phyloP scores from a whole-genome alignment of 2,888 invertebrate species.

The Aphrophora alni region DNA sequence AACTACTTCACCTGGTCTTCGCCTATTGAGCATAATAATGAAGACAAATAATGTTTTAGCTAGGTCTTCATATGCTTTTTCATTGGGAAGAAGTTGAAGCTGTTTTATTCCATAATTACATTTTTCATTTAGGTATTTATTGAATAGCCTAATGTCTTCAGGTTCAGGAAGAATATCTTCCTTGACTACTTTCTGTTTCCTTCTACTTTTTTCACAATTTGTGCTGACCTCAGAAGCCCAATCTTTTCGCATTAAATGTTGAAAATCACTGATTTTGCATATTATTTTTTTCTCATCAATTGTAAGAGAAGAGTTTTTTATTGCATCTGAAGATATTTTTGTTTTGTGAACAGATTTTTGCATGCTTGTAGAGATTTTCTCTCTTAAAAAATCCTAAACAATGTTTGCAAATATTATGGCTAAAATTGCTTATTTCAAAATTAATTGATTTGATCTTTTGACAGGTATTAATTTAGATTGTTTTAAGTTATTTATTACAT shows the following conservation, averaged over 20 bases:
- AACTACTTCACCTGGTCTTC: not conserved
- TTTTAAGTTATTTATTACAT: too few species aligned
- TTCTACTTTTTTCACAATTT: not conserved
- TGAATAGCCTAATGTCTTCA: not conserved
- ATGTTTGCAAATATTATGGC: too few species aligned
- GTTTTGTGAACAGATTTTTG: not conserved
- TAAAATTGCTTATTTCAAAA: too few species aligned
- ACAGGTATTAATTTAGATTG: too few species aligned
- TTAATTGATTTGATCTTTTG: too few species aligned
- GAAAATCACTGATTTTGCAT: not conserved
- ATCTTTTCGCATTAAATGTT: not conserved
- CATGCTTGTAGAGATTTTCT: slow-evolving; percentile 7
- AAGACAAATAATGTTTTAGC: too few species aligned
- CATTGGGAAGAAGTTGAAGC: too few species aligned
- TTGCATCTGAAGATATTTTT: not conserved
- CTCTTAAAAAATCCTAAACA: not conserved
- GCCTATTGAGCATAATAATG: too few species aligned
- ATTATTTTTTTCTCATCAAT: not conserved
- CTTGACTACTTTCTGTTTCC: not conserved
- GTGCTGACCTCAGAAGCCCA: not conserved
- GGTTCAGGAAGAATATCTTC: not conserved
- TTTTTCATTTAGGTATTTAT: not conserved
- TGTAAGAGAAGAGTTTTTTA: not conserved
- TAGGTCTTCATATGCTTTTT: too few species aligned
- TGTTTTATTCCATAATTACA: not conserved